Evolutionary conservation across 2,113 vertebrate genomes (phyloP).

Genomic region (Lethenteron camtschaticum): DNA sequence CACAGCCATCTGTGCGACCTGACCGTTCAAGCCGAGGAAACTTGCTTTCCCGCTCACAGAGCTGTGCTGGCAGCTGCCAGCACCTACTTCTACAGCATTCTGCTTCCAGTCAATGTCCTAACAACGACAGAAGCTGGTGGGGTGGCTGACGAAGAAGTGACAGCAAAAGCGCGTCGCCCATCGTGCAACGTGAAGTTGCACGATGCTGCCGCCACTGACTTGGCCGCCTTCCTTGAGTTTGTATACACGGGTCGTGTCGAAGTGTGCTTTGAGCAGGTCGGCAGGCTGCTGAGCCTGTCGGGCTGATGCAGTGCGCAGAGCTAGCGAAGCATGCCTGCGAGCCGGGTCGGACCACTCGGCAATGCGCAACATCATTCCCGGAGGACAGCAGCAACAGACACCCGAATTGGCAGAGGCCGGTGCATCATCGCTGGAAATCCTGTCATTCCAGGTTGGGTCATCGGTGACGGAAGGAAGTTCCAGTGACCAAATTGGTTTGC

Average conservation of each 20-base stretch:
- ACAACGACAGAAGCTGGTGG: too few species aligned
- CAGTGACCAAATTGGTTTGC: background rate
- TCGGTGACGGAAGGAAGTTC: conserved; percentile 13
- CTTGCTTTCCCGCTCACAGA: conserved; percentile 64
- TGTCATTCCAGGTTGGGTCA: conserved; percentile 31
- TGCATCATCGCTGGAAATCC: conserved; percentile 33
- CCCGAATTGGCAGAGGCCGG: conserved; percentile 20
- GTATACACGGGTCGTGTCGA: conserved; percentile 58
- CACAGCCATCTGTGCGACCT: conserved; percentile 59
- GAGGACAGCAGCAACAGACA: background rate
- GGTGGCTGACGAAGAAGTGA: background rate
- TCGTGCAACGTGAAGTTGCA: conserved; percentile 32
- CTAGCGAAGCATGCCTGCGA: conserved; percentile 41
- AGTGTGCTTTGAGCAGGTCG: conserved; percentile 39
- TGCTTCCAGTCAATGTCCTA: conserved; percentile 23
- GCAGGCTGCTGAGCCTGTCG: conserved; percentile 38
- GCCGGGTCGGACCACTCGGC: conserved; percentile 16
- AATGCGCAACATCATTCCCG: background rate
- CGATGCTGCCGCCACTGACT: conserved; percentile 34
- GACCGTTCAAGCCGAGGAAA: conserved; percentile 53
- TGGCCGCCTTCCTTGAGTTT: conserved; percentile 64
- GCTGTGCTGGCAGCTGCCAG: conserved; percentile 71
- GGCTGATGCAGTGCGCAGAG: conserved; percentile 49
- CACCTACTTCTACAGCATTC: conserved; percentile 59
- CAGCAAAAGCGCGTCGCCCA: conserved; percentile 17